phyloP scores from a whole-genome alignment of 2,113 vertebrate species.

The Chiloscyllium plagiosum region DNA sequence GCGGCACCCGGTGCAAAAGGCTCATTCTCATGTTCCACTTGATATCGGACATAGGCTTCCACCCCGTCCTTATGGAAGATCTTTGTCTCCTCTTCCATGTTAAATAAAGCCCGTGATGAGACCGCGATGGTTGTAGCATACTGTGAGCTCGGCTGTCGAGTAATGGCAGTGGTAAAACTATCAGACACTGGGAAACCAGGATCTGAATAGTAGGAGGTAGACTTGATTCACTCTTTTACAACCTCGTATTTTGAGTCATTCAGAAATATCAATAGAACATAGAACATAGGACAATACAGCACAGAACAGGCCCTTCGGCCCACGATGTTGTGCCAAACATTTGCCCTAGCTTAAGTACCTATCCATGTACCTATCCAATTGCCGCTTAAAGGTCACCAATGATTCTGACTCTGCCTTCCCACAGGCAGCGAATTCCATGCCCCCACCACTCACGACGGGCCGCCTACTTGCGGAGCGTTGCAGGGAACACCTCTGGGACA shows the following conservation, averaged over 20 bases:
- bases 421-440: no score
- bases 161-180: neutral
- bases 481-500: no score
- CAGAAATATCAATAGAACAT: no score
- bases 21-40: conserved; percentile 80
- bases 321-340: no score
- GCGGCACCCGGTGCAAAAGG: conserved; percentile 82
- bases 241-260: neutral
- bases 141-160: conserved; percentile 74
- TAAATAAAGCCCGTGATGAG: conserved; percentile 83
- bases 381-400: no score
- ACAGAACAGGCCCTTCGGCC: no score
- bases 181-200: neutral
- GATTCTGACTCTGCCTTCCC: no score
- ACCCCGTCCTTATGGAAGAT: conserved; percentile 77
- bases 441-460: no score
- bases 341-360: no score
- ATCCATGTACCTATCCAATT: no score
- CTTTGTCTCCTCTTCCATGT: conserved; percentile 86
- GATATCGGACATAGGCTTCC: conserved; percentile 84
- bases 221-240: conserved; percentile 39
- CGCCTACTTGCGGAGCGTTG: no score
- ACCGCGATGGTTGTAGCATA: conserved; percentile 88
- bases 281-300: no score
- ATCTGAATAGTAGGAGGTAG: neutral